Percentiles rank a stretch among this genome's conserved stretches.
phyloP scores from a whole-genome alignment of 2,797 vertebrate genomes.

The Halcyon leucocephala region DNA sequence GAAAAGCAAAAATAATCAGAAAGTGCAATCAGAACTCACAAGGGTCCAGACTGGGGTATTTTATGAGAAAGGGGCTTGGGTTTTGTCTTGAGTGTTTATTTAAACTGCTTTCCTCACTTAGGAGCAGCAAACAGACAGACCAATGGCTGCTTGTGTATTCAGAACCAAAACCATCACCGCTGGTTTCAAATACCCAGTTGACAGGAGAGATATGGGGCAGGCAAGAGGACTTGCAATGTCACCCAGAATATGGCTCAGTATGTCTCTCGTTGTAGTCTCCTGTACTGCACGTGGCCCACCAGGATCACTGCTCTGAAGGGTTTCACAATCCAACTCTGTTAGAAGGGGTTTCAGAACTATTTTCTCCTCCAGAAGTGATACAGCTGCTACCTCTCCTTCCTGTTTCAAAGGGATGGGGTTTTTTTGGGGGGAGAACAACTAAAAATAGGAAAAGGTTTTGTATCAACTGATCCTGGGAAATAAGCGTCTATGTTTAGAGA shows the following conservation, averaged over 20 bases:
- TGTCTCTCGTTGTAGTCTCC: not conserved
- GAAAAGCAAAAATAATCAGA: slow-evolving; percentile 73
- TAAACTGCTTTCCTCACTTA: not conserved
- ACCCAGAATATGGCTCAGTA: not conserved
- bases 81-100: not conserved
- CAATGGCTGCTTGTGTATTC: not conserved
- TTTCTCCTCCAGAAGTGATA: not conserved
- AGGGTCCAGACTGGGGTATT: slow-evolving; percentile 22
- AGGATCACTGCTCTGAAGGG: not conserved
- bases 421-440: not conserved
- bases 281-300: not conserved
- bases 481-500: not conserved
- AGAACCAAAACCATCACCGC: not conserved
- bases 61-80: slow-evolving; percentile 15
- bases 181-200: not conserved
- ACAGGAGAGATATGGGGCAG: not conserved
- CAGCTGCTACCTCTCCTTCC: not conserved
- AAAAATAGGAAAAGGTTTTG: not conserved
- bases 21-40: slow-evolving; percentile 75
- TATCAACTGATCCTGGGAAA: not conserved
- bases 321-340: accelerated
- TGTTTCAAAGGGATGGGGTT: not conserved
- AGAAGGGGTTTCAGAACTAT: not conserved
- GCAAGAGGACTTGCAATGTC: not conserved
- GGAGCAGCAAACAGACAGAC: not conserved